phyloP scores from a whole-genome alignment of 2,113 vertebrate genomes.

The Oryzias javanicus region DNA sequence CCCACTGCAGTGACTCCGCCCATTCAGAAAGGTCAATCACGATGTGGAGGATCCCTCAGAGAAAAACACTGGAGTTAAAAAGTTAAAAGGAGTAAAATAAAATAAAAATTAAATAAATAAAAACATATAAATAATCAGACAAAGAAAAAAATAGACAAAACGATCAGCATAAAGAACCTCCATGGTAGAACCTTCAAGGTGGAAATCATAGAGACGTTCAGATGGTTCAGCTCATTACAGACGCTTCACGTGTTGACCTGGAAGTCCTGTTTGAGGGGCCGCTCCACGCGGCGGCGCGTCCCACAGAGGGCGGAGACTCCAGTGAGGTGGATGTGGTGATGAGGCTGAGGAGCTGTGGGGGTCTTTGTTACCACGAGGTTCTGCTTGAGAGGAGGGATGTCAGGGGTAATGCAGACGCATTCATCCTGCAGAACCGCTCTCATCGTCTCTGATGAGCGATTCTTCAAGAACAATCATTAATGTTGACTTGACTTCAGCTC shows the following conservation, averaged over 20 bases:
- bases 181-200: neutral
- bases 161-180: too few relatives aligned
- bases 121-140: too few relatives aligned
- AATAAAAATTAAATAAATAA: too few relatives aligned
- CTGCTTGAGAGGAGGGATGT: conserved; percentile 9
- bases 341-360: neutral
- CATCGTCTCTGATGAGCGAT: conserved; percentile 42
- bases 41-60: too few relatives aligned
- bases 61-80: too few relatives aligned
- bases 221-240: conserved; percentile 57
- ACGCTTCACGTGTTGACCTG: conserved; percentile 58
- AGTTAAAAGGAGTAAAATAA: too few relatives aligned
- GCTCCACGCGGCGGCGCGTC: conserved; percentile 13
- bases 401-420: conserved; percentile 27
- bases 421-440: conserved; percentile 32
- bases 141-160: too few relatives aligned
- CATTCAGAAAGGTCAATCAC: too few relatives aligned
- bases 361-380: conserved; percentile 7
- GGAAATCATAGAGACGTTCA: neutral
- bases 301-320: neutral
- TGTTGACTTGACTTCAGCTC: conserved; percentile 41
- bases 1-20: too few relatives aligned
- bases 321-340: too few relatives aligned
- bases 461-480: conserved; percentile 51
- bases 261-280: neutral